A percentile compares a stretch with the other conserved stretches of the same genome.
These are phyloP conservation scores for Chamaea fasciata DNA, from an alignment of 2,113 vertebrate species.

Conservation along the genomic window DNA sequence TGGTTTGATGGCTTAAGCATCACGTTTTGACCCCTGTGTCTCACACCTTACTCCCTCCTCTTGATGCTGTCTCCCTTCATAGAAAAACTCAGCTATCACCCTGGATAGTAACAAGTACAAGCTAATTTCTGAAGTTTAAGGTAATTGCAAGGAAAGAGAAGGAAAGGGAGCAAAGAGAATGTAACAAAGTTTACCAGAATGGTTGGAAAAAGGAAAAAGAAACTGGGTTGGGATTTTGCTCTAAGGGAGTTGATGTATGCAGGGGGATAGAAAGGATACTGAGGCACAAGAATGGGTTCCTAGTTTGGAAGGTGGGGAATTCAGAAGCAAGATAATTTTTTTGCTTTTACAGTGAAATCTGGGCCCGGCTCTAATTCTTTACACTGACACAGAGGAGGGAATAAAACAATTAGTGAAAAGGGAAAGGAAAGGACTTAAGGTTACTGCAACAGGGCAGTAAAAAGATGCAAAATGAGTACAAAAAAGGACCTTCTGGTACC, in stretches of 20 bases:
- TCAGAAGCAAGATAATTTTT: not conserved
- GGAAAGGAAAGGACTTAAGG: not conserved
- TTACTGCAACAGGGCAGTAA: not conserved
- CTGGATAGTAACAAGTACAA: not conserved
- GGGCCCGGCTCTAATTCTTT: not conserved
- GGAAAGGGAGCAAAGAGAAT: not conserved
- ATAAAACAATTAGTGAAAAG: not conserved
- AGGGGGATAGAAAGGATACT: not conserved
- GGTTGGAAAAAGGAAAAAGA: not conserved
- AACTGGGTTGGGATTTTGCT: not conserved
- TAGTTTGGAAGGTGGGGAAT: not conserved
- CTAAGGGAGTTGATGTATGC: not conserved
- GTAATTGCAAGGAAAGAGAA: not conserved
- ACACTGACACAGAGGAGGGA: rapidly evolving
- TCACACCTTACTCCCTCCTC: not conserved
- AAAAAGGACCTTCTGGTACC: not conserved
- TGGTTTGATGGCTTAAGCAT: not conserved
- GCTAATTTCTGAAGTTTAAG: not conserved
- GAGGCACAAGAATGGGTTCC: not conserved
- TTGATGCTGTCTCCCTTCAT: not conserved
- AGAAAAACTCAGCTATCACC: not conserved
- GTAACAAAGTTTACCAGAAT: not conserved
- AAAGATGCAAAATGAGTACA: not conserved
- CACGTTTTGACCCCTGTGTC: not conserved
- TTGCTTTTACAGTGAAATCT: not conserved